A percentile compares a stretch with the other conserved stretches of the same genome.
phyloP scores from a whole-genome alignment of 2,888 invertebrate species.

The Chalcosyrphus nemorum region DNA sequence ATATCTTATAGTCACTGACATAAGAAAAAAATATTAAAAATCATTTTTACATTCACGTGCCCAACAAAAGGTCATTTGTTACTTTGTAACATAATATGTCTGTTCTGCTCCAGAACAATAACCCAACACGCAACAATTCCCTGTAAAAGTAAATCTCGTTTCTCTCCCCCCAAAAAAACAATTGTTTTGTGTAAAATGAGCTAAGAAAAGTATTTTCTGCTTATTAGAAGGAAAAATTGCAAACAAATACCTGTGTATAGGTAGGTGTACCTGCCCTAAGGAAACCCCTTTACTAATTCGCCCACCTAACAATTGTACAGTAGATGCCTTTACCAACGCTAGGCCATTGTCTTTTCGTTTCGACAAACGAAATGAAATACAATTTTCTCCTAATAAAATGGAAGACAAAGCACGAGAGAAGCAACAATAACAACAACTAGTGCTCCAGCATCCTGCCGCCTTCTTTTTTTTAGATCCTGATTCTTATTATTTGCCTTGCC shows the following conservation, averaged over 20 bases:
- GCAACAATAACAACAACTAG: not conserved
- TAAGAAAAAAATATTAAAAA: no score
- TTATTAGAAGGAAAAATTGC: not conserved
- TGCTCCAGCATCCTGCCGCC: not conserved
- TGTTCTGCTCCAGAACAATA: no score
- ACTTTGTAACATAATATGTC: no score
- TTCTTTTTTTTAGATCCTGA: no score
- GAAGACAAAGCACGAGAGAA: not conserved
- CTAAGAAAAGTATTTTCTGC: not conserved
- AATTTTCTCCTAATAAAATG: constrained; percentile 26
- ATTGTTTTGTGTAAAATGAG: not conserved
- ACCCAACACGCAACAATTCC: not conserved
- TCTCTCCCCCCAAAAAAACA: not conserved
- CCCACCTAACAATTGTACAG: not conserved
- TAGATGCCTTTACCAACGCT: no score
- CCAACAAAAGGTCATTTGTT: no score
- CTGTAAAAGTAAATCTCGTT: no score
- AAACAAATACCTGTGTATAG: not conserved
- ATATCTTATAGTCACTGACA: no score
- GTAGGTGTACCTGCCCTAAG: not conserved
- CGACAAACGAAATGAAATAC: constrained; percentile 17
- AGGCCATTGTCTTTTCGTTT: constrained; percentile 9
- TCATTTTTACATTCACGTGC: no score
- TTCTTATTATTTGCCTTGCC: not conserved
- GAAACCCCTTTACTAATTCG: not conserved